Conservation (phyloP, 2,113 vertebrate species). For the Misgurnus mizolepis region DNA sequence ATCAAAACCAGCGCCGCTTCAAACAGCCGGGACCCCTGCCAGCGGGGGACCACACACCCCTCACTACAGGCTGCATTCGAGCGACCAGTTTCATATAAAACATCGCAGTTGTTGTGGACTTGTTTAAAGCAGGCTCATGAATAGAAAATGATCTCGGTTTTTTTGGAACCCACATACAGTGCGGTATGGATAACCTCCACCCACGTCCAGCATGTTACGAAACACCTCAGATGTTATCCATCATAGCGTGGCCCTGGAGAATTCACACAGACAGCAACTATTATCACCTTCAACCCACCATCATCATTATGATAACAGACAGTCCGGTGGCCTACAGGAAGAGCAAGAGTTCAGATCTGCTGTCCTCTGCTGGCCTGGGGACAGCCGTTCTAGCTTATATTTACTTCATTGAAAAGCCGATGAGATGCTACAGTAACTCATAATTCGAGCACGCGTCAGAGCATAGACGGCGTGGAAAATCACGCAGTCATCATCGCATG, state of each 20-base stretch:
- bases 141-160: conserved; percentile 68
- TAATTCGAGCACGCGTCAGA: neutral
- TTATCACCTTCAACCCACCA: conserved; percentile 39
- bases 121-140: conserved; percentile 64
- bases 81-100: conserved; percentile 59
- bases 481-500: too few relatives aligned
- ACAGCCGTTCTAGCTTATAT: conserved; percentile 1
- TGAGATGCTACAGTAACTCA: neutral
- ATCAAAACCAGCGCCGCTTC: conserved; percentile 74
- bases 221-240: conserved; percentile 71
- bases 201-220: conserved; percentile 67
- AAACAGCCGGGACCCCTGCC: conserved; percentile 69
- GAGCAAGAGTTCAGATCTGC: conserved; percentile 1
- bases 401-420: neutral
- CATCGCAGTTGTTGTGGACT: conserved; percentile 30
- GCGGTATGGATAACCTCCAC: conserved; percentile 73
- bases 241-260: conserved; percentile 66
- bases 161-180: conserved; percentile 63
- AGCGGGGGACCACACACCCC: conserved; percentile 63
- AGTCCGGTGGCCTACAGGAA: neutral
- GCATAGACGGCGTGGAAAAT: too few relatives aligned
- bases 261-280: conserved; percentile 32
- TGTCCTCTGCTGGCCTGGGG: conserved; percentile 7
- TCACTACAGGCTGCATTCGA: conserved; percentile 68
- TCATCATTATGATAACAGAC: conserved; percentile 31